Percentiles rank a stretch among this genome's conserved stretches.
These are phyloP conservation scores for Acanthaster planci DNA, from an alignment of 35 echinoderm and acorn worm species.

Conservation along the genomic window DNA sequence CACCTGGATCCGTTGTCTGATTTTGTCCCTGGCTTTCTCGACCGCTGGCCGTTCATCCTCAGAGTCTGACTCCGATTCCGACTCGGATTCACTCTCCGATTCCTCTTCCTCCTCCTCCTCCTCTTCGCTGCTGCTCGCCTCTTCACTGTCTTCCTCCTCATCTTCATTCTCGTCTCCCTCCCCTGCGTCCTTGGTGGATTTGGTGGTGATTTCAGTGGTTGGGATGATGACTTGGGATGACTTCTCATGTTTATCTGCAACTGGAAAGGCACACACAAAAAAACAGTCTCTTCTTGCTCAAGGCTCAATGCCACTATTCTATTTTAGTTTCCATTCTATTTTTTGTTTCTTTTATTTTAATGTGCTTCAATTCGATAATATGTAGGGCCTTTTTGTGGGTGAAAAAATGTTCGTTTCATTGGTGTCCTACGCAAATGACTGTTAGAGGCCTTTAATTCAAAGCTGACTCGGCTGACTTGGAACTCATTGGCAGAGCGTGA, in stretches of 20 bases:
- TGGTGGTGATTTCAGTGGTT: slow-evolving; percentile 35
- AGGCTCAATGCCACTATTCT: background rate
- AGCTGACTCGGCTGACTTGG: too few relatives aligned
- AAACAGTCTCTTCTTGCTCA: background rate
- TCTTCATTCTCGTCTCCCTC: slow-evolving; percentile 42
- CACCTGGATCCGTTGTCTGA: slow-evolving; percentile 74
- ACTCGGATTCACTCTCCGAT: slow-evolving; percentile 40
- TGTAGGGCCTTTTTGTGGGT: too few relatives aligned
- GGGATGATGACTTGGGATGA: slow-evolving; percentile 38
- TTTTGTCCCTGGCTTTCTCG: slow-evolving; percentile 64
- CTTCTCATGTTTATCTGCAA: slow-evolving; percentile 23
- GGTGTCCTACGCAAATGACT: too few relatives aligned
- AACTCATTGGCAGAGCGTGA: too few relatives aligned
- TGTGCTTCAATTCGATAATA: too few relatives aligned
- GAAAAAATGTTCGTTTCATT: too few relatives aligned
- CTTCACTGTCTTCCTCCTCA: slow-evolving; percentile 61
- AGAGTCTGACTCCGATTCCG: slow-evolving; percentile 31
- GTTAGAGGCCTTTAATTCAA: too few relatives aligned
- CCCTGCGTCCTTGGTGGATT: slow-evolving; percentile 46
- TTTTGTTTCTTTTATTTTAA: too few relatives aligned
- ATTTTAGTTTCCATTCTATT: background rate
- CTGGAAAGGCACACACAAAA: background rate
- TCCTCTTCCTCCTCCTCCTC: slow-evolving; percentile 53
- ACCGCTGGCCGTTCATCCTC: slow-evolving; percentile 41
- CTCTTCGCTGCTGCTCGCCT: slow-evolving; percentile 56